Base-by-base conservation (phyloP, 2,113 vertebrate genomes). In the Cynocephalus volans region DNA sequence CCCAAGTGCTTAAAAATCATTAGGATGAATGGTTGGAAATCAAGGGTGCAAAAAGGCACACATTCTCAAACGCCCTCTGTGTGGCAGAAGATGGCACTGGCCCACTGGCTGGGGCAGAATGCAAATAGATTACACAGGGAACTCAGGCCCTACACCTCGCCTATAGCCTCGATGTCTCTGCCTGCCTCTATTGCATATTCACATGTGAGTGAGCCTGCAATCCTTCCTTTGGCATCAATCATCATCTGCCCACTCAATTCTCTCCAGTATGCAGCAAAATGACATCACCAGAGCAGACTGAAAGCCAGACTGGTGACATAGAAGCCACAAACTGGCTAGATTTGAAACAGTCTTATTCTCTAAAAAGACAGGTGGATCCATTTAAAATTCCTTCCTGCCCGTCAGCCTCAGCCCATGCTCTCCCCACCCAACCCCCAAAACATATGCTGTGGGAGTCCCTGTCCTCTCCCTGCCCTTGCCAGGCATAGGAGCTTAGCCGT, bases 351-450 rank as follows among this genome's bases (percentile, higher is more conserved):
- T 60, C 52, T 73, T 75, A 18, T 3, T 54, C 72, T 86, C 31
- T 85, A 82, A 65, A 97, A 90, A 82, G 77, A 96, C 72, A 96
- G 73, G 93, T 70, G 94, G 93, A 36, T 60, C 52, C 82, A 70
- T 84, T 95, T 91, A 79, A 91, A 90, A 94, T 88, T 91, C 85
- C 67, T 95, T 65, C 52, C 58, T 82, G 52, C 28, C 45, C 50
- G 19, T 69, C 23, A 85, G 67, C 58, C 33, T 92, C 48, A 82
- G 90, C 52, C 24, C 90, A 50, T 18, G n/a, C 6, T 60, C 6
- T 18, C 58, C 33, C 28, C 7, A 26, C 31, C 19, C 17, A 23
- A 24, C 45, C 54, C 62, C 69, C 8, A 14, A 82, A 82, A 92
- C 81, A 96, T n/a, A 92, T 79, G 90, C 65, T 54, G 19, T 52